These are phyloP conservation scores for Catamblyrhynchus diadema DNA, from an alignment of 2,797 vertebrate genomes.

Conservation along the genomic window DNA sequence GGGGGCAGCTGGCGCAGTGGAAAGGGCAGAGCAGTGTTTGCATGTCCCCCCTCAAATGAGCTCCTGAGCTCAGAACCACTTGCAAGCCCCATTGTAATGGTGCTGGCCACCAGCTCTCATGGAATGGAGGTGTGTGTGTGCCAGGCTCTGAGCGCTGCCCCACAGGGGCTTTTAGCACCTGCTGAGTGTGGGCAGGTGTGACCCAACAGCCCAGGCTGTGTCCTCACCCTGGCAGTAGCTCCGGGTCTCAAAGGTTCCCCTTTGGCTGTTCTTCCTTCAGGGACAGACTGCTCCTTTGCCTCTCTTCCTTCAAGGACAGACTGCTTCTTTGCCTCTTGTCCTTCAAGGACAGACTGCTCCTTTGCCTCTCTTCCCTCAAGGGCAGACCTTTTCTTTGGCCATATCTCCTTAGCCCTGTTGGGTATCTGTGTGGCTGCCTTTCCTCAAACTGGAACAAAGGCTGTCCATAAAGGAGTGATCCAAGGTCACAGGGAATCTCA, in stretches of 20 bases:
- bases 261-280: neutral
- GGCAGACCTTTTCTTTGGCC: neutral
- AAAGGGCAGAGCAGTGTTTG: neutral
- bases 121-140: neutral
- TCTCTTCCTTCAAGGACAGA: neutral
- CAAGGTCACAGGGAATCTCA: neutral
- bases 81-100: rapidly evolving
- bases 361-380: neutral
- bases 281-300: neutral
- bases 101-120: neutral
- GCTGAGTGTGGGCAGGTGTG: neutral
- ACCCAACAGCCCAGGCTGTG: neutral
- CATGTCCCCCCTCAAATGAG: neutral
- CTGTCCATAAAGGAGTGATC: neutral
- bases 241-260: rapidly evolving
- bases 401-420: neutral
- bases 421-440: neutral
- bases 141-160: neutral
- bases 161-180: rapidly evolving
- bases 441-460: neutral
- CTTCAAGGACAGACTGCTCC: neutral
- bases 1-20: neutral
- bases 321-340: rapidly evolving
- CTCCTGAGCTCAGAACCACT: neutral
- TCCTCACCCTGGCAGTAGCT: rapidly evolving